A percentile compares a stretch with the other conserved stretches of the same genome.
These are phyloP conservation scores for Sebastes itinus DNA, from an alignment of 2,797 vertebrate species.

Conservation along the genomic window DNA sequence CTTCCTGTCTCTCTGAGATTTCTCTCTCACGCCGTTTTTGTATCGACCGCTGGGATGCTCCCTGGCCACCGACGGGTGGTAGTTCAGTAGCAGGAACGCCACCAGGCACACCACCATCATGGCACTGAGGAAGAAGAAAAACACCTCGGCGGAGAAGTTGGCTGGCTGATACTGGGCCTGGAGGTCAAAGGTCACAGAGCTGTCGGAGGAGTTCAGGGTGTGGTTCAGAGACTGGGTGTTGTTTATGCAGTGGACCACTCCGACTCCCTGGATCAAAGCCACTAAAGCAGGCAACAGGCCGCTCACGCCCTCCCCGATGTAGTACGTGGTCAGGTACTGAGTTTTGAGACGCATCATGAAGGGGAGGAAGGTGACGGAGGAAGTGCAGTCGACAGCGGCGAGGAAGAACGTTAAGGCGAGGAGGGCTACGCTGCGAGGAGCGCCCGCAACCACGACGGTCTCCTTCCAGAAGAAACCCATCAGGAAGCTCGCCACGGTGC, in stretches of 20 bases:
- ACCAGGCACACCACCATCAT: conserved; percentile 84
- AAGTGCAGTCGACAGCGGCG: conserved; percentile 88
- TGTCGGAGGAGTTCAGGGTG: conserved; percentile 16
- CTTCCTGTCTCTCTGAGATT: conserved; percentile 16
- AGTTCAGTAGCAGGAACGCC: conserved; percentile 84
- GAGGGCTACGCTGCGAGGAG: conserved; percentile 77
- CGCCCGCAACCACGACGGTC: conserved; percentile 49
- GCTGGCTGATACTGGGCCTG: conserved; percentile 77
- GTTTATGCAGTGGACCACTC: conserved; percentile 79
- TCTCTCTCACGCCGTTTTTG: conserved; percentile 32
- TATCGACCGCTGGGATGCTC: conserved; percentile 43
- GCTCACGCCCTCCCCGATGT: conserved; percentile 83
- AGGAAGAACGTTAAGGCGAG: conserved; percentile 85
- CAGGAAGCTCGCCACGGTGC: conserved; percentile 75
- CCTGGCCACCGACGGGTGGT: conserved; percentile 73
- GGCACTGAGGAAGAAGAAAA: conserved; percentile 85
- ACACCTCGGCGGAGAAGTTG: conserved; percentile 82
- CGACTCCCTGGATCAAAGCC: conserved; percentile 84
- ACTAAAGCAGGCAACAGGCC: conserved; percentile 81
- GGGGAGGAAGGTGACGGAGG: conserved; percentile 89
- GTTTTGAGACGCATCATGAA: conserved; percentile 85
- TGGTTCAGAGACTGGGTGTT: conserved; percentile 48
- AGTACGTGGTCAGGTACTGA: conserved; percentile 85
- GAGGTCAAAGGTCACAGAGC: conserved; percentile 31
- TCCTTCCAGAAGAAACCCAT: conserved; percentile 85